A percentile compares a stretch with the other conserved stretches of the same genome.
Evolutionary conservation across 2,797 vertebrate genomes (phyloP).

Genomic region (Pseudochirops corinnae): DNA sequence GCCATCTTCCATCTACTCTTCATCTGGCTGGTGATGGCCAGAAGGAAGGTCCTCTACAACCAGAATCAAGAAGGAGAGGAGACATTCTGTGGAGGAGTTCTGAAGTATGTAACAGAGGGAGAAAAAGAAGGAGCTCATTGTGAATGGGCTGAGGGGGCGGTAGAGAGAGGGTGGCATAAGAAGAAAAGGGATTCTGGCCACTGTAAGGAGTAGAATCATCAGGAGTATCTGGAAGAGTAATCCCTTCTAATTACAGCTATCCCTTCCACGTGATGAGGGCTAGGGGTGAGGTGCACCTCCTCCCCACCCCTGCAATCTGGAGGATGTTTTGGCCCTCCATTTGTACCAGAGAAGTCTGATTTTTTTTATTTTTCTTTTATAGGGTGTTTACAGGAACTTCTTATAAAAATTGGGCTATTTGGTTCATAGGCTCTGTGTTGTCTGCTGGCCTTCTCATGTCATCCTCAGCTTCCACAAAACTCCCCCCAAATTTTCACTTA

Average conservation of each 20-base stretch:
- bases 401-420: neutral
- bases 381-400: neutral
- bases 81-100: neutral
- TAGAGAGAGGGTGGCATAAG: neutral
- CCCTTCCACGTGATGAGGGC: neutral
- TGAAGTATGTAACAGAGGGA: neutral
- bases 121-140: neutral
- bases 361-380: neutral
- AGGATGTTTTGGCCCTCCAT: neutral
- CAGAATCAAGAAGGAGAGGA: neutral
- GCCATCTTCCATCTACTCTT: neutral
- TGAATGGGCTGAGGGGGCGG: neutral
- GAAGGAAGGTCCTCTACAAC: neutral
- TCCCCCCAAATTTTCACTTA: neutral
- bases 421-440: too few species aligned
- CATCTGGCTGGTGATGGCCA: neutral
- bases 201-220: neutral
- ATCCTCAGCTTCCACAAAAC: neutral
- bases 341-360: neutral
- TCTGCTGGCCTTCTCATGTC: neutral
- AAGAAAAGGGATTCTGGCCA: neutral
- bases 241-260: neutral
- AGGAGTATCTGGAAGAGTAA: neutral
- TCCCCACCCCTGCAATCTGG: neutral
- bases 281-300: too few species aligned